Conservation (phyloP, 2,113 vertebrate genomes). For the Salvelinus fontinalis region DNA sequence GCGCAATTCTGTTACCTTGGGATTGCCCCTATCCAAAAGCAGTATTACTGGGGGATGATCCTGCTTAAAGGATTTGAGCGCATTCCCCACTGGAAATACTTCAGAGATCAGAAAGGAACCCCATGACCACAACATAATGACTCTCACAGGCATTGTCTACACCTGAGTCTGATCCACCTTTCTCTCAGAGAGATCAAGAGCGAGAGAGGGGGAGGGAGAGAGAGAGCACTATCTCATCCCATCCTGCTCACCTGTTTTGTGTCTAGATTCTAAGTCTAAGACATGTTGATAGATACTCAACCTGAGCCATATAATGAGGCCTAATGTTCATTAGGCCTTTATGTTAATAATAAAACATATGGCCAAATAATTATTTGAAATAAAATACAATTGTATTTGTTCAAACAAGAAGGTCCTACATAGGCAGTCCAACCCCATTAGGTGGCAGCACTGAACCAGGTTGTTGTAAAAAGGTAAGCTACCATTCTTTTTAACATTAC, state of each 20-base stretch:
- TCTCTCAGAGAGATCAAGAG: too few relatives aligned
- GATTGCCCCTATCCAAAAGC: background rate
- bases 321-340: too few relatives aligned
- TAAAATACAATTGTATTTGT: background rate
- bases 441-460: background rate
- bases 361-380: background rate
- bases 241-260: too few relatives aligned
- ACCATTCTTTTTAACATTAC: background rate
- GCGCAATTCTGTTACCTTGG: too few relatives aligned
- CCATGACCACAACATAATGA: background rate
- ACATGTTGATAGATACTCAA: too few relatives aligned
- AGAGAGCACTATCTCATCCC: too few relatives aligned
- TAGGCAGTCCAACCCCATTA: background rate
- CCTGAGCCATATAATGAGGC: too few relatives aligned
- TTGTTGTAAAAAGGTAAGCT: background rate
- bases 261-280: too few relatives aligned
- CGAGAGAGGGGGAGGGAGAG: too few relatives aligned
- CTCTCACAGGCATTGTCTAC: background rate
- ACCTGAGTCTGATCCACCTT: conserved; percentile 4
- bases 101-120: conserved; percentile 2
- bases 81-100: conserved; percentile 27
- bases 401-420: background rate
- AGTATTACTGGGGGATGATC: conserved; percentile 15
- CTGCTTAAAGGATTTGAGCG: conserved; percentile 28
- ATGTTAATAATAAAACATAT: too few relatives aligned